These are phyloP conservation scores for Ageneiosus marmoratus DNA, from an alignment of 2,113 vertebrate genomes.

Conservation along the genomic window DNA sequence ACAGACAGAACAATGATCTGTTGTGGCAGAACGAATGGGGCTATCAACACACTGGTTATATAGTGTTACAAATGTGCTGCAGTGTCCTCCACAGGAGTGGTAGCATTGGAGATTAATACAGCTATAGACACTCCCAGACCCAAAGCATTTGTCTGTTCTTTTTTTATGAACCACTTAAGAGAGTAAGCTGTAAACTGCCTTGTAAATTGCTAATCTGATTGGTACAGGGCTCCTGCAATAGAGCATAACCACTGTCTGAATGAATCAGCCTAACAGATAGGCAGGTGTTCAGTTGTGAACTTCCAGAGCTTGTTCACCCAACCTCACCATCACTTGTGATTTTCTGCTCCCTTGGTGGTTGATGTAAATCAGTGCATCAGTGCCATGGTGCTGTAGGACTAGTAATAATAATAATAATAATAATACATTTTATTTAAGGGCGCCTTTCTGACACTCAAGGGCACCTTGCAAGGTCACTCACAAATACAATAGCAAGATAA, in stretches of 20 bases:
- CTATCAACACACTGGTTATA: background rate
- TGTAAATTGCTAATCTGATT: background rate
- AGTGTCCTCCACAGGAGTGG: background rate
- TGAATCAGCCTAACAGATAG: background rate
- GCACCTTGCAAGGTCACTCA: too few relatives aligned
- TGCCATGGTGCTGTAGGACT: background rate
- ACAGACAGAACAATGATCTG: background rate
- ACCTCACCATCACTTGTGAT: background rate
- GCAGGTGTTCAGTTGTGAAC: background rate
- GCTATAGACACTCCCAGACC: background rate
- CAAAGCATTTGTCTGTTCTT: background rate
- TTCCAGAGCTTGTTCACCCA: background rate
- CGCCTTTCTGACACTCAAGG: too few relatives aligned
- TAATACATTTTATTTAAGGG: too few relatives aligned
- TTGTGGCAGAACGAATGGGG: background rate
- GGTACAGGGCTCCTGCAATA: background rate
- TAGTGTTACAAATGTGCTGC: background rate
- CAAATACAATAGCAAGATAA: too few relatives aligned
- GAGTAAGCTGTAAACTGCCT: background rate
- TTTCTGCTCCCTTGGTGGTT: background rate
- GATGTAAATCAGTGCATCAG: background rate
- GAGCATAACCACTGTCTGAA: background rate
- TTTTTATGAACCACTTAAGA: background rate
- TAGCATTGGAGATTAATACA: background rate
- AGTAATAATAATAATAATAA: too few relatives aligned